Evolutionary conservation across 92 coral and sea anemone species (phyloP).

Genomic region (Blastomussa wellsi): DNA sequence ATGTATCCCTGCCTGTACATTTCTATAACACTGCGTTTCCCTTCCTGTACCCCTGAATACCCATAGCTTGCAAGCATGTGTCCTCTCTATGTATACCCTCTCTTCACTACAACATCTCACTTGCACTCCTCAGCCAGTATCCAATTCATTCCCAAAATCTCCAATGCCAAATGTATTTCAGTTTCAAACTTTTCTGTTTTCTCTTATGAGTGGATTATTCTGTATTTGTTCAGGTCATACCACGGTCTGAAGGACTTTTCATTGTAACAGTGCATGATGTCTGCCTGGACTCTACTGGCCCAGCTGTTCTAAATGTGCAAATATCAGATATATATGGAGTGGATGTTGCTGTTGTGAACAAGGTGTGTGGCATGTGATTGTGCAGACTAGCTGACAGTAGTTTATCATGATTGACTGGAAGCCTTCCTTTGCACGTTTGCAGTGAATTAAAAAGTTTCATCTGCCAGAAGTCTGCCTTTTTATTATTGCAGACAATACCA

Average conservation of each 20-base stretch:
- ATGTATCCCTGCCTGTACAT: too few relatives aligned
- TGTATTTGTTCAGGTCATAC: constrained; percentile 63
- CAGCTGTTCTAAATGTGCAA: constrained; percentile 82
- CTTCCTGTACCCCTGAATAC: too few relatives aligned
- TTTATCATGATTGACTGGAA: too few relatives aligned
- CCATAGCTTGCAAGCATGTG: too few relatives aligned
- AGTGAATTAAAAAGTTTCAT: too few relatives aligned
- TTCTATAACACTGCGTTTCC: too few relatives aligned
- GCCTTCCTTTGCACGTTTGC: too few relatives aligned
- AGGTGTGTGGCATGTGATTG: constrained; percentile 55
- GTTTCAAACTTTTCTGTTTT: not conserved
- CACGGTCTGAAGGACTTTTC: constrained; percentile 79
- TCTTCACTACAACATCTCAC: not conserved
- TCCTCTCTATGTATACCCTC: too few relatives aligned
- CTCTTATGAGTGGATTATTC: not conserved
- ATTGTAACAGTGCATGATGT: constrained; percentile 83
- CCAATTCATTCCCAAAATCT: not conserved
- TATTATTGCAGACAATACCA: too few relatives aligned
- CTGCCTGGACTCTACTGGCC: constrained; percentile 93
- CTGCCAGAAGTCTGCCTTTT: too few relatives aligned
- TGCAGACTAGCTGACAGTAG: not conserved
- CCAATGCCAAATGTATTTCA: not conserved
- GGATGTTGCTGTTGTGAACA: constrained; percentile 81
- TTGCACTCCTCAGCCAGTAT: not conserved
- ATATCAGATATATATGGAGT: constrained; percentile 90